Base-by-base conservation (phyloP, 2,888 invertebrate genomes). In the Pterobdella sp. region DNA sequence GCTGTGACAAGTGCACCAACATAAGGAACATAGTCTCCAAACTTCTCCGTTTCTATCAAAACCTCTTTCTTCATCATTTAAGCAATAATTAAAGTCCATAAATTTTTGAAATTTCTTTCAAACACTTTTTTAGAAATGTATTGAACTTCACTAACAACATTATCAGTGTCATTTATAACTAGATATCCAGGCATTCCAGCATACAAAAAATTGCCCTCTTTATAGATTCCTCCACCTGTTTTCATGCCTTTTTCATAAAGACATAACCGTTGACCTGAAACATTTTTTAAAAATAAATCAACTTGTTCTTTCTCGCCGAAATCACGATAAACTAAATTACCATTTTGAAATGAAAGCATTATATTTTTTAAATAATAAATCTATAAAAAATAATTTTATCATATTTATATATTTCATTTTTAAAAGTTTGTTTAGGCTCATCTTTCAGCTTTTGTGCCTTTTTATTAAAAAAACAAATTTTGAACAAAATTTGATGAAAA, bases 1-100 rank as follows among this genome's bases (percentile, higher is more conserved):
- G 65, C 65, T 22, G 65, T 34, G n/a, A 65, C 65, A 7, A 65
- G 29, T 3, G 65, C 65, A 7, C 65, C 65, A 14, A 65, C 4
- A 35, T 34, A 65, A 18, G 65, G 65, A 14, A 65, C 65, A 65
- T 31, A 65, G 32, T 65, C 35, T 31, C 65, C 65, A 4, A 7
- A 18, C 32, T 65, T 7, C 18, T 32, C 65, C 3, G 10, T 34
- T 35, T 32, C 32, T 7, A 65, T 34, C 32, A 22, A 18, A 29
- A 65, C 4, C n/a, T 34, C 35, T 65, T 65, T 65, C 65, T 65
- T 29, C 60, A 56, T 56, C 49, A 42, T 7, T 42, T 7, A 42
- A 14, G 49, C 49, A 42, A 42, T n/a, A 42, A 42, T 42, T 7
- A 14, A 42, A 42, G 49, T 42, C 26, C 26, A 26, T 26, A n/a